Evolutionary conservation across 2,113 vertebrate genomes (phyloP), one percentile per base, ranked within the genome.

Genomic region (Saguinus midas): DNA sequence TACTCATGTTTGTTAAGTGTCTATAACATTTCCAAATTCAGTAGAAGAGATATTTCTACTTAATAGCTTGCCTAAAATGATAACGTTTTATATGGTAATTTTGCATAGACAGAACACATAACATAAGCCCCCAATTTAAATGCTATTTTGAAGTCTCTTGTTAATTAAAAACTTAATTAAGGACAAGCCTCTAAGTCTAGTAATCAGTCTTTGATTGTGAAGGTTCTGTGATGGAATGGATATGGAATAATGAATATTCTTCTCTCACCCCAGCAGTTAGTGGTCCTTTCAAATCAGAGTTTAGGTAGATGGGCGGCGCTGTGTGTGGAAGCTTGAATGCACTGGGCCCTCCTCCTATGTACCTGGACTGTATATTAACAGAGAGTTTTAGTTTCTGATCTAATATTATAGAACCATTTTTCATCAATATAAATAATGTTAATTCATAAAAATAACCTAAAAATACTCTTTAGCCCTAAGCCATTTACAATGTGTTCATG

Each of bases 211-310:
- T 55, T 52, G 50, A 83, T 66, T 76, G n/a, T 25, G 11, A 91
- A 32, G 45, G 11, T 66, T 91, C 83, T 89, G 70, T 73, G 96
- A 98, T 98, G 98, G 95, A 97, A 99, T 98, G 98, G 96, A 91
- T 13, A 98, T 98, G 98, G 87, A 98, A 96, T 58, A 97, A 98
- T 97, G 97, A 98, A 92, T 93, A 75, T 76, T 96, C 81, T 92
- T 98, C 97, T 99, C 99, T 99, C 98, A 99, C 99, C 99, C 99
- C 99, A 98, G 99, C 96, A 87, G 98, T 98, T 86, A 99, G 98
- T 97, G 98, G 98, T 99, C 99, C 99, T 99, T 99, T 99, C 98
- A 99, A 98, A 95, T 99, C 99, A 98, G 99, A 98, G 98, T 99
- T 99, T 99, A 99, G 90, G 98, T 99, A 99, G 99, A 99, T 99